These are phyloP conservation scores for Leptodactylus fuscus DNA, from an alignment of 2,113 vertebrate species.

Conservation along the genomic window DNA sequence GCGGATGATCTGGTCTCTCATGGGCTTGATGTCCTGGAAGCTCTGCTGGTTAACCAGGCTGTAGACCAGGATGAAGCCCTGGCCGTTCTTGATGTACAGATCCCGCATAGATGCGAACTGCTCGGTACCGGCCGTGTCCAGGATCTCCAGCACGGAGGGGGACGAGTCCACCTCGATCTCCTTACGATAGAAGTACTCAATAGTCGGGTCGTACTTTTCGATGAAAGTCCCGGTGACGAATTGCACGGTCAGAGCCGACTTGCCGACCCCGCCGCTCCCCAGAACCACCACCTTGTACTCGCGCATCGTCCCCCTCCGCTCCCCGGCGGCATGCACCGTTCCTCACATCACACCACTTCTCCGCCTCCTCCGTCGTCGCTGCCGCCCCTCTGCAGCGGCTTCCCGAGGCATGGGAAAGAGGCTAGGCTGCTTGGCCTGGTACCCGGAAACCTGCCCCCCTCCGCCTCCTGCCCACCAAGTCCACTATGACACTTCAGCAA, in stretches of 20 bases:
- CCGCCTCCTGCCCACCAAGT: constrained; percentile 18
- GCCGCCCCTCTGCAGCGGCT: constrained; percentile 63
- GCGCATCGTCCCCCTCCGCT: constrained; percentile 82
- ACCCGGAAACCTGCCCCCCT: constrained; percentile 37
- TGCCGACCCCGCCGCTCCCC: constrained; percentile 94
- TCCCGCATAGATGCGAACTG: constrained; percentile 98
- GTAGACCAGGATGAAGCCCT: constrained; percentile 95
- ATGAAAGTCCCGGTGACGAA: constrained; percentile 96
- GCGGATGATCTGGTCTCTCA: constrained; percentile 96
- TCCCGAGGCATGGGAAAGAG: constrained; percentile 61
- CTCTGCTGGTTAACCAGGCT: constrained; percentile 96
- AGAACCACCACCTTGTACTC: constrained; percentile 98
- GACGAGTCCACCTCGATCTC: constrained; percentile 97
- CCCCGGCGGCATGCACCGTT: constrained; percentile 63
- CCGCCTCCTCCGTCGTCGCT: constrained; percentile 58
- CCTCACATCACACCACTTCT: constrained; percentile 66
- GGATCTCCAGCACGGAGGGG: constrained; percentile 93
- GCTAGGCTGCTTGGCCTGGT: constrained; percentile 60
- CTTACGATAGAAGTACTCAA: constrained; percentile 97
- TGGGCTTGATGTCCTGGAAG: constrained; percentile 96
- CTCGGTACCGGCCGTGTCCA: constrained; percentile 94
- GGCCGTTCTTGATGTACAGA: constrained; percentile 96
- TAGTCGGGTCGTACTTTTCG: constrained; percentile 96
- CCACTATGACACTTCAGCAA: too few species aligned
- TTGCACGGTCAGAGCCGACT: constrained; percentile 96